A percentile compares a stretch with the other conserved stretches of the same genome.
These are phyloP conservation scores for Valencia hispanica DNA, from an alignment of 2,797 vertebrate species.

Conservation along the genomic window DNA sequence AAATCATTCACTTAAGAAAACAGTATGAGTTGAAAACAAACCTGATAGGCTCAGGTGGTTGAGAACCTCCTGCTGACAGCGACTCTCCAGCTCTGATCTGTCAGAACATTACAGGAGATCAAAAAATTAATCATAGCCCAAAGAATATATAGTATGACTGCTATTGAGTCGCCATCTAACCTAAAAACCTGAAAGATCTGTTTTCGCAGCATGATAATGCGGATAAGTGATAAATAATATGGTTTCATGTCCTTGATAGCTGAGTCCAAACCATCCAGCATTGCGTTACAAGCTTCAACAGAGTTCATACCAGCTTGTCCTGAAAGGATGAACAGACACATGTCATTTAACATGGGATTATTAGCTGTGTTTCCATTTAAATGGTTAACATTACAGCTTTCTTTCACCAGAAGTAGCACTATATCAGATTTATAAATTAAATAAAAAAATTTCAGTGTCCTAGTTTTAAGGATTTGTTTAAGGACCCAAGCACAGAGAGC, in stretches of 20 bases:
- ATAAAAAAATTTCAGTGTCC: background rate
- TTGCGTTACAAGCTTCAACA: constrained; percentile 54
- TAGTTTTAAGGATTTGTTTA: too few species aligned
- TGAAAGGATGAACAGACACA: constrained; percentile 17
- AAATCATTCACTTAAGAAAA: too few species aligned
- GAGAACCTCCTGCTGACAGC: constrained; percentile 41
- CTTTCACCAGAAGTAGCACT: too few species aligned
- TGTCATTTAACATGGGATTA: background rate
- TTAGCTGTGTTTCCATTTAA: background rate
- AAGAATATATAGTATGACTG: background rate
- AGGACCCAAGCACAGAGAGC: too few species aligned
- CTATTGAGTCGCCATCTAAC: constrained; percentile 32
- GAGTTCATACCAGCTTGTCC: constrained; percentile 52
- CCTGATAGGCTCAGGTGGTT: constrained; percentile 36
- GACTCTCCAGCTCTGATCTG: constrained; percentile 65
- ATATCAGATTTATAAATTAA: background rate
- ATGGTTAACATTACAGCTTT: background rate
- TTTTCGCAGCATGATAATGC: constrained; percentile 61
- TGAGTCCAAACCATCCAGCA: constrained; percentile 65
- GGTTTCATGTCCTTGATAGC: constrained; percentile 54
- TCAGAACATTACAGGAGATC: background rate
- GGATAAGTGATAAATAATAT: constrained; percentile 54
- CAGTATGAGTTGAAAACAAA: constrained; percentile 38
- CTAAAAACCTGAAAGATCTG: constrained; percentile 64
- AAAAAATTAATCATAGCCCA: background rate